Conservation (phyloP, 2,888 invertebrate species). For the Lepidonotus clava region DNA sequence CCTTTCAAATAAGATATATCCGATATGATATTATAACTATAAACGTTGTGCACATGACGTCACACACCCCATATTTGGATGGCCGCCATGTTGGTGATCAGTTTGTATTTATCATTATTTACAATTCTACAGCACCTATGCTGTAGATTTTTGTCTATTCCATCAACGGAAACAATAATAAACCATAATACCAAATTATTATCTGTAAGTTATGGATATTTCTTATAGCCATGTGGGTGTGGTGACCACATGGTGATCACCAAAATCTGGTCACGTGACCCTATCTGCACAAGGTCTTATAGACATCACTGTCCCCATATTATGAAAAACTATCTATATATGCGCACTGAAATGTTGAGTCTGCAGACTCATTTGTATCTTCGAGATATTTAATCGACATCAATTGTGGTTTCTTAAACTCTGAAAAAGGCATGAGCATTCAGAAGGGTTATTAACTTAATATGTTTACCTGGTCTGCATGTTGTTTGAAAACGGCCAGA, state of each 20-base stretch:
- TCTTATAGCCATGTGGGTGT: too few relatives aligned
- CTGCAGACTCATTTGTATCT: not conserved
- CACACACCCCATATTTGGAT: not conserved
- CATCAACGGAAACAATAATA: too few relatives aligned
- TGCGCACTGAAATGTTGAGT: not conserved
- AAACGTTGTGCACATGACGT: not conserved
- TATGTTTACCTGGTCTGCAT: slow-evolving; percentile 14
- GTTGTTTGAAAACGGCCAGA: slow-evolving; percentile 36
- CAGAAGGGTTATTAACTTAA: not conserved
- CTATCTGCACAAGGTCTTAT: not conserved
- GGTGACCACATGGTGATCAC: too few relatives aligned
- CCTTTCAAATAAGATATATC: not conserved
- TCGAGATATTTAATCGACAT: not conserved
- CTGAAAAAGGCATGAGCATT: not conserved
- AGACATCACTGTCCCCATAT: not conserved
- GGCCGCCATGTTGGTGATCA: not conserved
- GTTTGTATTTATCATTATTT: too few relatives aligned
- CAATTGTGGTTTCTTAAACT: not conserved
- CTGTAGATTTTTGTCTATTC: too few relatives aligned
- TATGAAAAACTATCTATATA: not conserved
- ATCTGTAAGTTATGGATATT: too few relatives aligned
- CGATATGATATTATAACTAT: not conserved
- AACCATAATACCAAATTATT: too few relatives aligned
- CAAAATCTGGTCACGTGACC: too few relatives aligned
- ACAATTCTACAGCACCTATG: too few relatives aligned